Evolutionary conservation across 2,113 vertebrate species (phyloP).

Genomic region (Solea solea): DNA sequence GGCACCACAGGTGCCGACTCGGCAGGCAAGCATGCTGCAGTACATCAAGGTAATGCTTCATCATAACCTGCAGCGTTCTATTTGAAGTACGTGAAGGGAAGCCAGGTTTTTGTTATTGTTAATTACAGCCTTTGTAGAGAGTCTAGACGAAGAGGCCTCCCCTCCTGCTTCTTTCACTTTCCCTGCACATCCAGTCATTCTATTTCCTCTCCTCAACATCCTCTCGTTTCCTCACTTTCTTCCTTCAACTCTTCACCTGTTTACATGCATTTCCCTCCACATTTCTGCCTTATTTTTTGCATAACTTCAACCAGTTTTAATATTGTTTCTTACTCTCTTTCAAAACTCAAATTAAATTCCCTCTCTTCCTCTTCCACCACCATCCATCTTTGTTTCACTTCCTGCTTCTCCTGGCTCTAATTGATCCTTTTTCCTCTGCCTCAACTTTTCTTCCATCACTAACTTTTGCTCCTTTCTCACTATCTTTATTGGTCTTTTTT

Average conservation of each 20-base stretch:
- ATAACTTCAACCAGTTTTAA: conserved; percentile 1
- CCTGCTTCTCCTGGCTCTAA: conserved; percentile 12
- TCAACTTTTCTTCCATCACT: background rate
- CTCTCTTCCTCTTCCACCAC: background rate
- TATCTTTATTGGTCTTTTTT: background rate
- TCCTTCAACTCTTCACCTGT: background rate
- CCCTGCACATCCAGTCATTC: background rate
- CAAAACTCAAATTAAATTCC: conserved; percentile 15
- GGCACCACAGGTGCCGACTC: conserved; percentile 14
- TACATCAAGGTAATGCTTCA: conserved; percentile 59
- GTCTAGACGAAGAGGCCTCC: conserved; percentile 39
- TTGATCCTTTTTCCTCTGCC: background rate
- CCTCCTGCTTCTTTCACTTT: background rate
- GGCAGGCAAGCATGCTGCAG: conserved; percentile 17
- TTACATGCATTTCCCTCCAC: background rate
- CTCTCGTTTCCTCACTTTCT: background rate
- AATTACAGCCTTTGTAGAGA: conserved; percentile 63
- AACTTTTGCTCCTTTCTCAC: background rate
- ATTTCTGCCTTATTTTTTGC: background rate
- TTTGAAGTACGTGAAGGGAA: conserved; percentile 67
- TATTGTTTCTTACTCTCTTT: background rate
- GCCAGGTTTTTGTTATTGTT: conserved; percentile 65
- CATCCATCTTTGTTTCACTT: conserved; percentile 21
- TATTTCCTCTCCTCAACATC: conserved; percentile 2
- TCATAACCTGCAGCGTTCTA: conserved; percentile 51